Evolutionary conservation across 1,140 invertebrate species (phyloP).

Genomic region (Goniozus legneri): DNA sequence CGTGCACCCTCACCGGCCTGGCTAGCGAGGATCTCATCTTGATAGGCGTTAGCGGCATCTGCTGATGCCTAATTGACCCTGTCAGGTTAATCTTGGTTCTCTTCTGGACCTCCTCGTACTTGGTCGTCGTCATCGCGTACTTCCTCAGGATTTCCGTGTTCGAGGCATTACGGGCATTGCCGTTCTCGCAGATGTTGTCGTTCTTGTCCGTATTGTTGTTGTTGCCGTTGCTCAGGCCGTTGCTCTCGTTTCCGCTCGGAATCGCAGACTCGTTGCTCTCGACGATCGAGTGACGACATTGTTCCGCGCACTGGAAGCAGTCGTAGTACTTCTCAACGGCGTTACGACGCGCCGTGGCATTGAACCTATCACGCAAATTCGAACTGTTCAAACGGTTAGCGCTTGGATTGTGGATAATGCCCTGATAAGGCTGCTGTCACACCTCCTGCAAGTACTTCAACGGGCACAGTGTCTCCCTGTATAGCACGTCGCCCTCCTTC

Average conservation of each 20-base stretch:
- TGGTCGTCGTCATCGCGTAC: neutral
- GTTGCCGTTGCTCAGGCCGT: conserved; percentile 7
- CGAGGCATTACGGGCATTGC: neutral
- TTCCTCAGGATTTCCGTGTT: neutral
- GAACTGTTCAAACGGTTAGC: conserved; percentile 29
- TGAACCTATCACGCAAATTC: conserved; percentile 31
- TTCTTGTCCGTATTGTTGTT: neutral
- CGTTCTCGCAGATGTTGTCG: conserved; percentile 1
- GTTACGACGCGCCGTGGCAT: conserved; percentile 30
- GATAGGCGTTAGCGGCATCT: conserved; percentile 26
- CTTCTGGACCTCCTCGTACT: neutral
- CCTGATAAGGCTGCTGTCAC: conserved; percentile 62
- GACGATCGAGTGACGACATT: conserved; percentile 44
- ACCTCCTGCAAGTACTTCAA: conserved; percentile 81
- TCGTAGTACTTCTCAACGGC: conserved; percentile 51
- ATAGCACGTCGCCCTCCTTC: conserved; percentile 70
- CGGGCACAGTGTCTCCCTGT: conserved; percentile 62
- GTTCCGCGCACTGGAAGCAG: conserved; percentile 49
- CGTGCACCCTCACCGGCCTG: conserved; percentile 43
- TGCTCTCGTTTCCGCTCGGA: conserved; percentile 7
- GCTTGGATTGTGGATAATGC: conserved; percentile 33
- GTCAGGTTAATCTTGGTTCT: neutral
- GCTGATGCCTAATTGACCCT: neutral
- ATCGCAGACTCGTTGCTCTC: conserved; percentile 34
- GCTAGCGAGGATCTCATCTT: conserved; percentile 44